A percentile compares a stretch with the other conserved stretches of the same genome.
Evolutionary conservation across 1,140 invertebrate genomes (phyloP).

Genomic region (Aricia agestis): DNA sequence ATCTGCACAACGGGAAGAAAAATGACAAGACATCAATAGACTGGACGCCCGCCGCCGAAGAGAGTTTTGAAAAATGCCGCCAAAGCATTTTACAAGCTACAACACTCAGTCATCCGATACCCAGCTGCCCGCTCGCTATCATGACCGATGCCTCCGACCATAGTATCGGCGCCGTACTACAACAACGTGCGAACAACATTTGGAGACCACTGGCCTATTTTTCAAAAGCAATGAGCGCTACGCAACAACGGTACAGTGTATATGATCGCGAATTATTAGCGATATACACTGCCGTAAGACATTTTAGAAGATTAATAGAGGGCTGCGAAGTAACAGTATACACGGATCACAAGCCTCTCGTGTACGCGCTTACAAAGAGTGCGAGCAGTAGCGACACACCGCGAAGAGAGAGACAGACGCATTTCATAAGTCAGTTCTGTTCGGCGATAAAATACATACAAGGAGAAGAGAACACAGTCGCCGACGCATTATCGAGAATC

Average conservation of each 20-base stretch:
- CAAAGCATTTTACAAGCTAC: slow-evolving; percentile 43
- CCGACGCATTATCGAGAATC: slow-evolving; percentile 27
- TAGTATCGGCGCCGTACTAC: no score
- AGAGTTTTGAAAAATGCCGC: slow-evolving; percentile 35
- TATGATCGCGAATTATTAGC: slow-evolving; percentile 32
- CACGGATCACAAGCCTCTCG: slow-evolving; percentile 29
- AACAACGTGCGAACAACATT: no score
- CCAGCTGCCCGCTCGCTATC: not conserved
- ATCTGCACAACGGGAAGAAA: no score
- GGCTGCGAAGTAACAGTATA: slow-evolving; percentile 28
- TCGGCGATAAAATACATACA: slow-evolving; percentile 29
- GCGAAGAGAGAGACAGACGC: slow-evolving; percentile 30
- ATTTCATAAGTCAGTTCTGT: slow-evolving; percentile 36
- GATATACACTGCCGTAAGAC: slow-evolving; percentile 33
- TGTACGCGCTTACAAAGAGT: slow-evolving; percentile 19
- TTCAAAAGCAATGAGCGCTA: slow-evolving; percentile 20
- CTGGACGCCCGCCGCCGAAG: not conserved
- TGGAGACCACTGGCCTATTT: slow-evolving; percentile 18
- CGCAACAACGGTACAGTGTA: slow-evolving; percentile 23
- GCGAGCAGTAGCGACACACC: slow-evolving; percentile 29
- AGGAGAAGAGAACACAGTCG: slow-evolving; percentile 29
- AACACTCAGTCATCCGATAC: slow-evolving; percentile 21
- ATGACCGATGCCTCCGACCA: no score
- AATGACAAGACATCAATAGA: no score
- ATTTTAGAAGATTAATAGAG: slow-evolving; percentile 32